These are phyloP conservation scores for Aplidium turbinatum DNA, from an alignment of 23 tunicate genomes.

Conservation along the genomic window DNA sequence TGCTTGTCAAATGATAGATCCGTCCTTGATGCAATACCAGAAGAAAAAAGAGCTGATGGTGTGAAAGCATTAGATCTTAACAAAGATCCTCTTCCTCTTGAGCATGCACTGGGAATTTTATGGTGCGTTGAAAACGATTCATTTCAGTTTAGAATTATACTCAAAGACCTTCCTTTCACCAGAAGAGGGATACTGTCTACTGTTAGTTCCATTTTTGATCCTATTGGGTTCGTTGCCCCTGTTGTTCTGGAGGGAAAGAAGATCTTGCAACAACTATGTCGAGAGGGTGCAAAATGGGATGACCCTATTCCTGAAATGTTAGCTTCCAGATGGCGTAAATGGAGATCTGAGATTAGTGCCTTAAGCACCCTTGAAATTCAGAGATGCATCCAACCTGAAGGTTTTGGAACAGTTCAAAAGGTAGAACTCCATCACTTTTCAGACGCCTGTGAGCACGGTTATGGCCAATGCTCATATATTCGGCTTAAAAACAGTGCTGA, in stretches of 20 bases:
- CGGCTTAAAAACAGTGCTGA: not conserved
- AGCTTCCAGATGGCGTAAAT: constrained; percentile 9
- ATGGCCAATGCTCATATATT: constrained; percentile 36
- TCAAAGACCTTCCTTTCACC: constrained; percentile 8
- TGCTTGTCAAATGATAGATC: too few relatives aligned
- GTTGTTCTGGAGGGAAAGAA: constrained; percentile 9
- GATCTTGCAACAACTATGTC: constrained; percentile 16
- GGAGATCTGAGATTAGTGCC: not conserved
- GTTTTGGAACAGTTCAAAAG: constrained; percentile 9
- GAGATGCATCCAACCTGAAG: constrained; percentile 18
- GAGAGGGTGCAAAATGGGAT: constrained; percentile 1
- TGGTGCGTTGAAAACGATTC: constrained; percentile 29
- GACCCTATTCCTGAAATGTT: constrained; percentile 7
- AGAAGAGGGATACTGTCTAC: constrained; percentile 23
- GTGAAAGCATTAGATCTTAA: constrained; percentile 4
- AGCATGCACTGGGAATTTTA: constrained; percentile 8
- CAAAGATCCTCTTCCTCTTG: constrained; percentile 13
- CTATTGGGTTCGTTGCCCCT: constrained; percentile 26
- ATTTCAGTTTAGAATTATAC: constrained; percentile 1
- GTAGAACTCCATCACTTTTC: constrained; percentile 28
- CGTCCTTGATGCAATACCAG: too few relatives aligned
- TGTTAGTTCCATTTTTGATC: constrained; percentile 25
- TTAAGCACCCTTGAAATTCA: constrained; percentile 17
- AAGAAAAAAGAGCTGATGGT: too few relatives aligned
- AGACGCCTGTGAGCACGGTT: constrained; percentile 23